A percentile compares a stretch with the other conserved stretches of the same genome.
phyloP scores from a whole-genome alignment of 1,140 invertebrate species.

The Hydropsyche tenuis region DNA sequence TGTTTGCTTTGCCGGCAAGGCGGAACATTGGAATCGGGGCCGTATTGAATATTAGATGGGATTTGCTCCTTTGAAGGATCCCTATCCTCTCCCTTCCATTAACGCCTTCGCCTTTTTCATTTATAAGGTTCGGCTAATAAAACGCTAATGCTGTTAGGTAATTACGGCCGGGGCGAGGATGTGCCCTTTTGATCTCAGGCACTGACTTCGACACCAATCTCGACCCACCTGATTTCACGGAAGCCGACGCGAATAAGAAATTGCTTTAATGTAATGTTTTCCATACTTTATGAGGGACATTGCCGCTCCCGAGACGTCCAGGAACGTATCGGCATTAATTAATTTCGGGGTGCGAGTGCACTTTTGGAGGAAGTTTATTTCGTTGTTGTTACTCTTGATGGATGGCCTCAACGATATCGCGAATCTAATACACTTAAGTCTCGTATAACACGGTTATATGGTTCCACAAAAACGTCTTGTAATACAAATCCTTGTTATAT shows the following conservation, averaged over 20 bases:
- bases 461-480: no score
- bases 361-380: no score
- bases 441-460: no score
- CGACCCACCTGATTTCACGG: constrained; percentile 31
- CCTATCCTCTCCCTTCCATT: constrained; percentile 35
- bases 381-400: no score
- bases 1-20: constrained; percentile 13
- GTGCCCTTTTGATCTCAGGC: constrained; percentile 30
- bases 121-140: constrained; percentile 42
- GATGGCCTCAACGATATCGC: no score
- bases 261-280: constrained; percentile 35
- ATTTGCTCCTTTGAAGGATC: constrained; percentile 35
- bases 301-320: not conserved
- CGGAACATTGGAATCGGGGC: constrained; percentile 9
- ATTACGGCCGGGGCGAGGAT: constrained; percentile 26
- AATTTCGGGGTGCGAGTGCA: no score
- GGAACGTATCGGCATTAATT: not conserved
- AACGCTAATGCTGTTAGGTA: constrained; percentile 40
- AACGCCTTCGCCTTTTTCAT: constrained; percentile 41
- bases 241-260: constrained; percentile 35
- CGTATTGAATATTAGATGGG: constrained; percentile 40
- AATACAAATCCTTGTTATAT: no score
- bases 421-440: no score
- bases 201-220: constrained; percentile 32
- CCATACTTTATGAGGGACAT: constrained; percentile 32